Base-by-base conservation (phyloP, 2,113 vertebrate genomes). In the Mesoclemmys tuberculata region DNA sequence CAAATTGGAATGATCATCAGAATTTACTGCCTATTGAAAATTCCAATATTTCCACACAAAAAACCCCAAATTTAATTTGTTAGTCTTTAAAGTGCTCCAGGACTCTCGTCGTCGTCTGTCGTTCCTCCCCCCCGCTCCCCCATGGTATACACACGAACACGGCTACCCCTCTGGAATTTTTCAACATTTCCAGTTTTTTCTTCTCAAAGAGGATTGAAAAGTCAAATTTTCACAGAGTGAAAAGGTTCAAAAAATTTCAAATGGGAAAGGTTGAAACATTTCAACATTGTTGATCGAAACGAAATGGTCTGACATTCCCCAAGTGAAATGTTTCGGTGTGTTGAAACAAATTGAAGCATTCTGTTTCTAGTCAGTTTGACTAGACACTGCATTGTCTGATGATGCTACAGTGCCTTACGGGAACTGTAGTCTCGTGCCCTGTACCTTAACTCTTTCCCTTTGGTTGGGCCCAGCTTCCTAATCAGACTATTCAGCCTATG, bases 191-290 rank as follows among this genome's bases (percentile, higher is more conserved):
- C 91, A 92, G 9, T 4, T 48, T 87, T 95, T 96, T 81, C 84
- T 26, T 86, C 41, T 94, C 89, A 95, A 95, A 44, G 86, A 81
- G 93, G 82, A 95, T 96, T 85, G 93, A 94, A 95, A 91, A 95
- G 92, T 88, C 75, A 93, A 93, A 91, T 86, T 91, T 95, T 93
- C 49, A 88, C 75, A 85, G 90, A 96, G 95, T 54, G 91, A 92
- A 92, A 52, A 90, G 92, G 56, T 86, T 88, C 90, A 74, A 10
- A 83, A 93, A 94, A 79, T n/a, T 10, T 80, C 86, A 3, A 52
- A 83, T 90, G 58, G 54, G 58, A 88, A 97, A 88, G 46, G 81
- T 41, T 91, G 68, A 81, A 93, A 75, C 31, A 24, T 58, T 91
- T 80, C 22, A 89, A 31, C n/a, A 82, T 27, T 88, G 3, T 91